phyloP scores from a whole-genome alignment of 2,113 vertebrate species.

The Coreoperca whiteheadi region DNA sequence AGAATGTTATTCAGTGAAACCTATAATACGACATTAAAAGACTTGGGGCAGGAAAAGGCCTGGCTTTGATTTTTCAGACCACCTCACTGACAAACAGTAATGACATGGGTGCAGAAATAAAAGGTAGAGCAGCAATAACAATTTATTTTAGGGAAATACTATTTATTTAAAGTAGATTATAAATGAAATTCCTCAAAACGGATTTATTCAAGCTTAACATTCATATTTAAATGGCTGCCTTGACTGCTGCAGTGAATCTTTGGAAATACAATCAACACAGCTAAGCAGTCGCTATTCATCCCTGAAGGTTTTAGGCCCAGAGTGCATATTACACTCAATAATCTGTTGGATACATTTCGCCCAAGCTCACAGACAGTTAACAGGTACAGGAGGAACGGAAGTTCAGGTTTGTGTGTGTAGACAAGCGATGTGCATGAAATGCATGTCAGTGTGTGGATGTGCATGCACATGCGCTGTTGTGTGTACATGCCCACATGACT shows the following conservation, averaged over 20 bases:
- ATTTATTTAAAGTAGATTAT: conserved; percentile 29
- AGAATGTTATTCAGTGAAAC: conserved; percentile 1
- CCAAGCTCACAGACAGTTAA: conserved; percentile 37
- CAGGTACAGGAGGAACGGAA: conserved; percentile 47
- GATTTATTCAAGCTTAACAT: conserved; percentile 51
- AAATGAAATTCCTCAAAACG: conserved; percentile 11
- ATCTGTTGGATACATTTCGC: conserved; percentile 50
- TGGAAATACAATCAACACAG: conserved; percentile 32
- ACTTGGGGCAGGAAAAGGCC: conserved; percentile 4
- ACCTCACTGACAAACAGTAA: conserved; percentile 11
- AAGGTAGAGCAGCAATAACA: conserved; percentile 7
- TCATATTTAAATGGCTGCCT: conserved; percentile 51
- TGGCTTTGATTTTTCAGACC: conserved; percentile 22
- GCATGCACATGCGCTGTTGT: conserved; percentile 36
- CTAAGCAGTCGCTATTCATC: conserved; percentile 45
- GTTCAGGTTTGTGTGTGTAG: conserved; percentile 1
- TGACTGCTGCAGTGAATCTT: conserved; percentile 20
- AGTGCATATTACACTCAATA: conserved; percentile 46
- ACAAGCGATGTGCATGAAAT: conserved; percentile 20
- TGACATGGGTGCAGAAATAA: conserved; percentile 1
- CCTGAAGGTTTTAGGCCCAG: conserved; percentile 23
- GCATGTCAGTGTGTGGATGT: conserved; percentile 24
- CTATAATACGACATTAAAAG: conserved; percentile 17
- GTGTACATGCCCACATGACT: conserved; percentile 35
- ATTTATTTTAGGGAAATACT: conserved; percentile 29